Evolutionary conservation across 2,113 vertebrate species (phyloP), one percentile per base, ranked within the genome.

Genomic region (Aegithalos caudatus): DNA sequence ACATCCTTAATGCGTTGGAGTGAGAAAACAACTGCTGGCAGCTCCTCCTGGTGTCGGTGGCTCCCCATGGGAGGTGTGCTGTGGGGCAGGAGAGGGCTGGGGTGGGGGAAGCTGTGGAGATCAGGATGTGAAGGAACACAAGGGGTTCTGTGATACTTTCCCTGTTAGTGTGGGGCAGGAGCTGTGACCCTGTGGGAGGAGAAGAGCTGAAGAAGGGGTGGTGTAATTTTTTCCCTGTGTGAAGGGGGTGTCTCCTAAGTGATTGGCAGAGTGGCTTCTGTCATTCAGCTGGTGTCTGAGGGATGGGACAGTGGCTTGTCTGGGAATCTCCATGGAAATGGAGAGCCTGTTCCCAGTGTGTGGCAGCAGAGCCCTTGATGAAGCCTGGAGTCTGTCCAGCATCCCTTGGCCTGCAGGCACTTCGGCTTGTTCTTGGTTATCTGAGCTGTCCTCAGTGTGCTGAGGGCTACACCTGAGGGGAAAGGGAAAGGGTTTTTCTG

Each of bases 1-100:
- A 0, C 28, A 6, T 78, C 47, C 16, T 67, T 81, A 15, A 9
- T 0, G 2, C 12, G 5, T 3, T 58, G 35, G 58, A 45, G 22
- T 23, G 47, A 89, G 47, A 65, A 53, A 51, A 64, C 35, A 48
- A 25, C 25, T 25, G 7, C n/a, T 53, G 65, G 50, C 72, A 93
- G 72, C 20, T 84, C 57, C 50, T 28, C 4, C 1, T 28, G 25
- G 29, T 40, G 37, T 6, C 54, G 69, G 42, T 71, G 45, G 33
- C 56, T 60, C 40, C 33, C 27, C 2, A 0, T n/a, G 18, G 44
- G 22, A 69, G 28, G 18, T 57, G n/a, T 83, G 23, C 2, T 10
- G 42, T 38, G 27, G 53, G 51, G 18, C 24, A 70, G 66, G 44
- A 71, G 33, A 38, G 23, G 23, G 48, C 29, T 66, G 12, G 9